These are phyloP conservation scores for Otis tarda DNA, from an alignment of 2,113 vertebrate genomes.

Conservation along the genomic window DNA sequence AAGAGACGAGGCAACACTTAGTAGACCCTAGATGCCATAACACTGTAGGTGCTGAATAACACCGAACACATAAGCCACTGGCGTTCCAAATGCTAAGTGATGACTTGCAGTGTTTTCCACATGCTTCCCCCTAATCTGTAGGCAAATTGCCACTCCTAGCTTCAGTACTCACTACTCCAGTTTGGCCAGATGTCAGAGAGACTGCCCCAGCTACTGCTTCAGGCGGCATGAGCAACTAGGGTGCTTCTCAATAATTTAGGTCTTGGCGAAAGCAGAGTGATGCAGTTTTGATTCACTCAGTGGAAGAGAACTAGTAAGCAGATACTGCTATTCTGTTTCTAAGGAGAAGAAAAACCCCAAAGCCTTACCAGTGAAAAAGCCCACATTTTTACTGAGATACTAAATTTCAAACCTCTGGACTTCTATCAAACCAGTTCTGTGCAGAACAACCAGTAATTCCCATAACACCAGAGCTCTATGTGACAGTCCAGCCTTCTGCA, in stretches of 20 bases:
- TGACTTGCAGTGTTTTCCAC: conserved; percentile 5
- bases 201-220: neutral
- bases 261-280: neutral
- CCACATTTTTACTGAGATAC: fast-evolving
- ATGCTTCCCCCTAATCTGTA: neutral
- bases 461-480: neutral
- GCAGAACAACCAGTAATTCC: neutral
- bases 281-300: neutral
- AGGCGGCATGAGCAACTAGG: neutral
- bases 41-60: neutral
- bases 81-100: neutral
- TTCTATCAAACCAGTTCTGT: neutral
- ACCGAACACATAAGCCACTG: neutral
- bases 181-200: neutral
- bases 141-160: neutral
- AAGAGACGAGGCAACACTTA: neutral
- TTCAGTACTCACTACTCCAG: conserved; percentile 27
- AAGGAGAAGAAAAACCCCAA: neutral
- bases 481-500: neutral
- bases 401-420: neutral
- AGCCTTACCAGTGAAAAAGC: neutral
- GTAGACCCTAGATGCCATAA: fast-evolving
- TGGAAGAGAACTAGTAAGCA: neutral
- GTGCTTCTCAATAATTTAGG: neutral
- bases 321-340: neutral